Evolutionary conservation across 2,113 vertebrate species (phyloP).

Genomic region (Scortum barcoo): DNA sequence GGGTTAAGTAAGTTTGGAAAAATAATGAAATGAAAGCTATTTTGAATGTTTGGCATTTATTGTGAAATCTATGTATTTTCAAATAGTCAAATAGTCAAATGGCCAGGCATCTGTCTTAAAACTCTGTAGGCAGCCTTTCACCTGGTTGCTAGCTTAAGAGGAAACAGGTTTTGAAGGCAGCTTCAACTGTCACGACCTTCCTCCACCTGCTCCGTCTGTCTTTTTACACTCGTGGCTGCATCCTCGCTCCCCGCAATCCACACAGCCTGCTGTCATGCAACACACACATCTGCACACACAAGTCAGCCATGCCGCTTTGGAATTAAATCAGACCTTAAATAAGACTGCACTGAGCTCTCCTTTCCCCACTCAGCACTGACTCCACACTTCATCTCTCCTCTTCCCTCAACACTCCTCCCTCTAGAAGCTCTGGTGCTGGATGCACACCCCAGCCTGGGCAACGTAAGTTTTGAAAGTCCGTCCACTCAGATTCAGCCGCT

Average conservation of each 20-base stretch:
- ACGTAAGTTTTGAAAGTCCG: slow-evolving; percentile 15
- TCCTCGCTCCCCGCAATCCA: background rate
- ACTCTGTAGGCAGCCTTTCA: too few relatives aligned
- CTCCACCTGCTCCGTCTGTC: background rate
- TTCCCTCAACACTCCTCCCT: slow-evolving; percentile 2
- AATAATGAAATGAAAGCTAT: too few relatives aligned
- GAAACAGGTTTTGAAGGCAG: too few relatives aligned
- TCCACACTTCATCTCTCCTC: background rate
- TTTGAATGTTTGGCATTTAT: too few relatives aligned
- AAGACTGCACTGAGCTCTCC: background rate
- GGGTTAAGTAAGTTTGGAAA: background rate
- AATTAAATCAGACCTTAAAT: background rate
- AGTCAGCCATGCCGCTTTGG: background rate
- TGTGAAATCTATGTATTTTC: too few relatives aligned
- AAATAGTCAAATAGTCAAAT: too few relatives aligned
- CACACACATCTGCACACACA: background rate
- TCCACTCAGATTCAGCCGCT: slow-evolving; percentile 19
- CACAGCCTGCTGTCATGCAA: too few relatives aligned
- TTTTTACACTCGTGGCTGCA: background rate
- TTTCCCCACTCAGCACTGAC: background rate
- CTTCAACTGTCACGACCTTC: background rate
- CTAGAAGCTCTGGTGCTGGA: background rate
- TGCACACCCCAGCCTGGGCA: background rate
- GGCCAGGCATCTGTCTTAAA: too few relatives aligned
- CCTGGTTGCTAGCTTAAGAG: too few relatives aligned